Percentiles rank a stretch among this genome's conserved stretches.
Evolutionary conservation across 2,797 vertebrate genomes (phyloP).

Genomic region (Streptopelia turtur): DNA sequence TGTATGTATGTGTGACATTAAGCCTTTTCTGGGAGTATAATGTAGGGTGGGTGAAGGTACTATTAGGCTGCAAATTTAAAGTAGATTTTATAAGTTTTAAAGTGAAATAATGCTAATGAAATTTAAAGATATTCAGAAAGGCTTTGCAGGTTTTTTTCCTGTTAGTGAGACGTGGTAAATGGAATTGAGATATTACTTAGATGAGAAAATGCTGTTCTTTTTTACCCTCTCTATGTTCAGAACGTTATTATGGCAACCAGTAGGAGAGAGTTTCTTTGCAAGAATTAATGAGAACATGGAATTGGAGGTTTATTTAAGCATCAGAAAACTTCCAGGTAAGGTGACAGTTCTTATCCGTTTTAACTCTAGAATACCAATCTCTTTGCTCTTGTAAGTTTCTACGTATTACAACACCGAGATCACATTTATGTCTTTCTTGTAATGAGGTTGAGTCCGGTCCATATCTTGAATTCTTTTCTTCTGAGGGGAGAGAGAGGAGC

Average conservation of each 20-base stretch:
- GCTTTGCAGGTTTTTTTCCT: not conserved
- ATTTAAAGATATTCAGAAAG: not conserved
- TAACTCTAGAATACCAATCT: not conserved
- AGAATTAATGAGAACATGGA: not conserved
- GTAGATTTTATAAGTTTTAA: not conserved
- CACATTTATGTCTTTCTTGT: not conserved
- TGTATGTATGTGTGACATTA: not conserved
- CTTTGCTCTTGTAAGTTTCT: not conserved
- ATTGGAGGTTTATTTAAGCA: not conserved
- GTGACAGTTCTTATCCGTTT: not conserved
- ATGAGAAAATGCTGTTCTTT: not conserved
- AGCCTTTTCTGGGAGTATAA: not conserved
- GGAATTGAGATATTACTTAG: not conserved
- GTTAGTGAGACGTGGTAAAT: not conserved
- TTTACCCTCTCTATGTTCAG: not conserved
- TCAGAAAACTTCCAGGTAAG: not conserved
- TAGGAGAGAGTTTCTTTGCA: not conserved
- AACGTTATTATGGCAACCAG: not conserved
- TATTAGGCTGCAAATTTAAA: not conserved
- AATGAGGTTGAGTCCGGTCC: not conserved
- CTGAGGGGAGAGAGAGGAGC: no score
- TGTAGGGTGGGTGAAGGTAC: not conserved
- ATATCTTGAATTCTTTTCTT: no score
- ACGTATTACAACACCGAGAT: not conserved
- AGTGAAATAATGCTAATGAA: not conserved